Evolutionary conservation across 2,888 invertebrate species (phyloP).

Genomic region (Thysanoteuthis rhombus): DNA sequence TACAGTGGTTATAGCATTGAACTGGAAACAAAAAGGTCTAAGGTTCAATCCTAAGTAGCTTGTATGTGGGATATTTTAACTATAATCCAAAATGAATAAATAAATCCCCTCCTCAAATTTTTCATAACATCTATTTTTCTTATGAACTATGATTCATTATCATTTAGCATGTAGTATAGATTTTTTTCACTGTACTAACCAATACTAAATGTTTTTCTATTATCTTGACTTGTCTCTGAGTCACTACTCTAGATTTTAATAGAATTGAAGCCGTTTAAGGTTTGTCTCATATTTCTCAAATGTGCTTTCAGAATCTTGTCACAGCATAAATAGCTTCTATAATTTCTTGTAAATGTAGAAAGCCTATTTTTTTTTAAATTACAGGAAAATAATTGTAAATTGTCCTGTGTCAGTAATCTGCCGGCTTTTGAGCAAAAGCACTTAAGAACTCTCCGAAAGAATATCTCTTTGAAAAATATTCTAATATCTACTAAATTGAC

Average conservation of each 20-base stretch:
- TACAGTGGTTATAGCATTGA: neutral
- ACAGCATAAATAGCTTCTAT: neutral
- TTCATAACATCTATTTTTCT: no score
- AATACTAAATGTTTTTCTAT: neutral
- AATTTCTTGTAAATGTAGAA: neutral
- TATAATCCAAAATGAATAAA: neutral
- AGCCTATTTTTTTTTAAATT: no score
- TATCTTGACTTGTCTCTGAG: neutral
- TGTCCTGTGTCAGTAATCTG: neutral
- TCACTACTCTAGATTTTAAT: neutral
- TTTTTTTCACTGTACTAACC: no score
- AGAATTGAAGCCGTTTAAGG: neutral
- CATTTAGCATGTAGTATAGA: no score
- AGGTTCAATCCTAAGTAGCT: neutral
- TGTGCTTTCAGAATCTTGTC: neutral
- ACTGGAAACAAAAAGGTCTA: neutral
- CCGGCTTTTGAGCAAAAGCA: neutral
- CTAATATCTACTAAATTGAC: neutral
- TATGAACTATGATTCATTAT: no score
- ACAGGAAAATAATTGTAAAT: no score
- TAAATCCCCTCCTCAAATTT: neutral
- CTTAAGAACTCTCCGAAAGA: neutral
- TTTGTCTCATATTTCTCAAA: neutral
- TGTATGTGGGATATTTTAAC: neutral
- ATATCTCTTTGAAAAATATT: neutral